These are phyloP conservation scores for Tympanuchus pallidicinctus DNA, from an alignment of 2,113 vertebrate genomes.

Conservation along the genomic window DNA sequence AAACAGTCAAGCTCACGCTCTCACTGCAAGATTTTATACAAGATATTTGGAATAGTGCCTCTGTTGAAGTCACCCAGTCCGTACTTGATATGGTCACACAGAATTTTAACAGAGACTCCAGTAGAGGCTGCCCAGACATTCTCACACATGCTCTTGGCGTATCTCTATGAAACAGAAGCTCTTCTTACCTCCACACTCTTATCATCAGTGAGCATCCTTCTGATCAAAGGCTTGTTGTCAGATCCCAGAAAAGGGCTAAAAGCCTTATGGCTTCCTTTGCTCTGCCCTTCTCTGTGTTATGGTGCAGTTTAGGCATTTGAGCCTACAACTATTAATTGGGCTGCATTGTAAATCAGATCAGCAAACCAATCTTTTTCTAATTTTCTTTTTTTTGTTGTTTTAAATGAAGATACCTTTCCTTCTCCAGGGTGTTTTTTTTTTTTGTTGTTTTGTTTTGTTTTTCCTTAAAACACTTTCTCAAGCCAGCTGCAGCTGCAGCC, in stretches of 20 bases:
- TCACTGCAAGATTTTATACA: not conserved
- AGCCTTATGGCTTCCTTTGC: not conserved
- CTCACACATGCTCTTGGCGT: not conserved
- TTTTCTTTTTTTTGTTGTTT: not conserved
- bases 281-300: not conserved
- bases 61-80: not conserved
- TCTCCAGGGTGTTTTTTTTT: not conserved
- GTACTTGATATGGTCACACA: not conserved
- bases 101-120: not conserved
- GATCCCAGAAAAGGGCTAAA: not conserved
- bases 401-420: not conserved
- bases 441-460: not conserved
- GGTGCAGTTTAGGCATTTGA: not conserved
- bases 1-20: not conserved
- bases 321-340: not conserved
- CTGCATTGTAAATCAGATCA: not conserved
- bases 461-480: not conserved
- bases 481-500: constrained; percentile 32
- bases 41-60: not conserved
- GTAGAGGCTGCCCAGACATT: not conserved
- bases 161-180: not conserved
- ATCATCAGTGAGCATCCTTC: not conserved
- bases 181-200: not conserved
- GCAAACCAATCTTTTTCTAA: not conserved
- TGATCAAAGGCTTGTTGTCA: not conserved